Conservation (phyloP, 2,113 vertebrate genomes). For the Nestor notabilis region DNA sequence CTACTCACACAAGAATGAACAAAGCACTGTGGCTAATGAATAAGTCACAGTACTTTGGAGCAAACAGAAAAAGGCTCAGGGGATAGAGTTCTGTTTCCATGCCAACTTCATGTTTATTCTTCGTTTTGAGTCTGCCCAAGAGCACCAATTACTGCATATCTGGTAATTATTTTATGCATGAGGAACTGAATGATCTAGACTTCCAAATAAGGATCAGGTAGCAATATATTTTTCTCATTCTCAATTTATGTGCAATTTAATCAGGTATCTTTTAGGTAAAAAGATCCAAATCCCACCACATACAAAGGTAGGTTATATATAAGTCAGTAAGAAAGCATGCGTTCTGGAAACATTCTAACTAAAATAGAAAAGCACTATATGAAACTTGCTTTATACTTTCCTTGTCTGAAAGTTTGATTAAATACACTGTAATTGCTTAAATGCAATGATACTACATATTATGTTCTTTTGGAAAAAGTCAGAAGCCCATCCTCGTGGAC, state of each 20-base stretch:
- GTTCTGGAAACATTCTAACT: background rate
- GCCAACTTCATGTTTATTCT: background rate
- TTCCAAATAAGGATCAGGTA: background rate
- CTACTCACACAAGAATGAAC: background rate
- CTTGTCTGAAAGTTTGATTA: background rate
- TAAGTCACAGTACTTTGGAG: background rate
- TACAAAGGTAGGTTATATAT: background rate
- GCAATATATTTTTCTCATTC: background rate
- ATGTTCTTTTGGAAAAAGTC: background rate
- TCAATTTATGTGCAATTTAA: background rate
- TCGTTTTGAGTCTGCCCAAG: background rate
- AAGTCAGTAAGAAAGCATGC: background rate
- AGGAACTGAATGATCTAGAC: background rate
- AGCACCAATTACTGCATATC: conserved; percentile 32
- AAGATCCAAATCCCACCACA: background rate
- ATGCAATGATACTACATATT: rapidly evolving
- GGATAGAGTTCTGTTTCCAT: conserved; percentile 10
- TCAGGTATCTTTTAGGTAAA: background rate
- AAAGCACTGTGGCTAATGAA: background rate
- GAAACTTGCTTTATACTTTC: background rate
- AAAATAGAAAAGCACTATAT: background rate
- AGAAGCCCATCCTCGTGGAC: background rate
- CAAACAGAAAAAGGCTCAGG: background rate
- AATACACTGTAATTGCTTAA: background rate
- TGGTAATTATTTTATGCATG: background rate